Conservation (phyloP, 2,888 invertebrate species). For the Platynereis dumerilii region DNA sequence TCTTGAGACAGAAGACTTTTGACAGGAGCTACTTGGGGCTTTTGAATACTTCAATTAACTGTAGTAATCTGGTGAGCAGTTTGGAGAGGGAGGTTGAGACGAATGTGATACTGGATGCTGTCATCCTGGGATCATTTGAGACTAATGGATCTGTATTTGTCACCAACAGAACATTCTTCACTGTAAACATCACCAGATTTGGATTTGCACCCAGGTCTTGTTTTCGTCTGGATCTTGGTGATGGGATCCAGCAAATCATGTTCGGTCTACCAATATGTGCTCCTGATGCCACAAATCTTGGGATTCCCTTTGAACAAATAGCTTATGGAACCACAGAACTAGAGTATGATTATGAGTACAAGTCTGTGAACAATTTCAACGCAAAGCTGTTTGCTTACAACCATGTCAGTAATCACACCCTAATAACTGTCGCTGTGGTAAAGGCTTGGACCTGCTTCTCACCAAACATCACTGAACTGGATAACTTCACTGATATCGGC, state of each 20-base stretch:
- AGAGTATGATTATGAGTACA: constrained; percentile 1
- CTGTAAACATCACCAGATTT: not conserved
- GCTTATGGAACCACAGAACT: not conserved
- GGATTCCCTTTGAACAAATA: not conserved
- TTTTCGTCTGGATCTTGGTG: not conserved
- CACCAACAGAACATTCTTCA: not conserved
- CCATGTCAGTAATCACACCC: constrained; percentile 12
- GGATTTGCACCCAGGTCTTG: not conserved
- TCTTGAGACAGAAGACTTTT: not conserved
- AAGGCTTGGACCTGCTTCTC: constrained; percentile 11
- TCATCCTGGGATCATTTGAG: not conserved
- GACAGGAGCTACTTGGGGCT: not conserved
- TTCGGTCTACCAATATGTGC: constrained; percentile 4
- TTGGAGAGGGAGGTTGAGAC: not conserved
- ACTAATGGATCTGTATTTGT: not conserved
- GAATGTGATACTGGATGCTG: not conserved
- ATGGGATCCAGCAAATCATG: not conserved
- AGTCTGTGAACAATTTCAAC: not conserved
- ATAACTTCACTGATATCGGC: constrained; percentile 5
- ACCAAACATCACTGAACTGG: constrained; percentile 1
- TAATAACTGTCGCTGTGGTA: not conserved
- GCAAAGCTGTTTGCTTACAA: constrained; percentile 12
- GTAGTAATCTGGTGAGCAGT: not conserved
- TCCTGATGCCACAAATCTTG: not conserved
- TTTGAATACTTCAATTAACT: not conserved